Conservation (phyloP, 2,113 vertebrate species). For the Tetrao urogallus region DNA sequence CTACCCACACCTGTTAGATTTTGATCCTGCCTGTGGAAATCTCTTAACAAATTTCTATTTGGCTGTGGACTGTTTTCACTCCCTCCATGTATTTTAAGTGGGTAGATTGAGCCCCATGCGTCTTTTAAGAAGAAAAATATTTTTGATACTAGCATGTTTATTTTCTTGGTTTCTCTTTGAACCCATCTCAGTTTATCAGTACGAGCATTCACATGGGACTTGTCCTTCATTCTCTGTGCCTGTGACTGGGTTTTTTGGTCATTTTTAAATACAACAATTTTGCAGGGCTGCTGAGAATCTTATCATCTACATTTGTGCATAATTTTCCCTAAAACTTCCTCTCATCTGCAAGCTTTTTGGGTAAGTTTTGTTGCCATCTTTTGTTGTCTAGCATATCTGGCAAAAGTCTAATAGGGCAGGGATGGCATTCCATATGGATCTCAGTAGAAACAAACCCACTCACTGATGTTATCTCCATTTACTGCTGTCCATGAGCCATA, state of each 20-base stretch:
- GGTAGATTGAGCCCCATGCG: background rate
- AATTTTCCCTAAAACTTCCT: background rate
- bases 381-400: background rate
- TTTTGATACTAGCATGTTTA: background rate
- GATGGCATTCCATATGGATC: background rate
- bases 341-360: background rate
- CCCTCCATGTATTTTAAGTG: background rate
- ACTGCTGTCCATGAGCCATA: background rate
- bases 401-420: background rate
- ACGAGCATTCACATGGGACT: background rate
- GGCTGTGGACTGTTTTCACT: background rate
- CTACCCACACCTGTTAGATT: background rate
- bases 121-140: background rate
- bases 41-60: background rate
- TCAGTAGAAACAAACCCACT: background rate
- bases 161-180: background rate
- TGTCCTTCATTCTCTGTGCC: background rate
- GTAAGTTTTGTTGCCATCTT: background rate
- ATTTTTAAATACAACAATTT: background rate
- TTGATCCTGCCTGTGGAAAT: background rate
- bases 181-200: background rate
- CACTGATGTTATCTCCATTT: background rate
- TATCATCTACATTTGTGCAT: background rate
- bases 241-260: background rate
- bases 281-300: background rate